These are phyloP conservation scores for Dugesia japonica DNA, from an alignment of 2,888 invertebrate genomes.

Conservation along the genomic window DNA sequence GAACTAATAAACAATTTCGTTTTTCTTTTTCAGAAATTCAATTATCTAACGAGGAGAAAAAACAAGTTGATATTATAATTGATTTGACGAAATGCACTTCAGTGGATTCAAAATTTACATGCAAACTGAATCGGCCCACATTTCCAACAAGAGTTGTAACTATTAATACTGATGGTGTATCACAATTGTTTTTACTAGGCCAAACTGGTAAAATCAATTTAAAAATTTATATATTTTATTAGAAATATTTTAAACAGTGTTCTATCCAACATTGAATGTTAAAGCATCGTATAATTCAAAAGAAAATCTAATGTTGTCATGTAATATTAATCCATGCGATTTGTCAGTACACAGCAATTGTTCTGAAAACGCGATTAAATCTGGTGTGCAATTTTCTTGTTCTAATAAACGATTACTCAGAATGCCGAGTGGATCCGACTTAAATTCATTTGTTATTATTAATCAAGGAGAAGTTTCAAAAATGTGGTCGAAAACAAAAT, in stretches of 20 bases:
- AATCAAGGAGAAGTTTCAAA: background rate
- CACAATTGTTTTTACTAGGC: background rate
- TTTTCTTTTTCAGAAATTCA: background rate
- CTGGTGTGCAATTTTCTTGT: background rate
- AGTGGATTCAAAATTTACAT: background rate
- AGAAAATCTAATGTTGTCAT: background rate
- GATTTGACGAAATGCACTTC: background rate
- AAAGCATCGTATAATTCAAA: background rate
- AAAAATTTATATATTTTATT: background rate
- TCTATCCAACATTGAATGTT: background rate
- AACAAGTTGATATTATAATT: background rate
- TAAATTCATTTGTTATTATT: background rate
- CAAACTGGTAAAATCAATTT: background rate
- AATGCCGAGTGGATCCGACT: background rate
- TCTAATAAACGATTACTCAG: background rate
- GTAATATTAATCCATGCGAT: background rate
- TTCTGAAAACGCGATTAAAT: background rate
- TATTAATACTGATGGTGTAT: background rate
- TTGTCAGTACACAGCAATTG: background rate
- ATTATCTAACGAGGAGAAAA: background rate
- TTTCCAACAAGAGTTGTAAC: background rate
- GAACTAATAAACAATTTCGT: background rate
- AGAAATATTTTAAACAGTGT: background rate
- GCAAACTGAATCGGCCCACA: background rate
- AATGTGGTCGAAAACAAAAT: background rate